phyloP scores from a whole-genome alignment of 1,140 invertebrate species.

The Zaprionus gabonicus region DNA sequence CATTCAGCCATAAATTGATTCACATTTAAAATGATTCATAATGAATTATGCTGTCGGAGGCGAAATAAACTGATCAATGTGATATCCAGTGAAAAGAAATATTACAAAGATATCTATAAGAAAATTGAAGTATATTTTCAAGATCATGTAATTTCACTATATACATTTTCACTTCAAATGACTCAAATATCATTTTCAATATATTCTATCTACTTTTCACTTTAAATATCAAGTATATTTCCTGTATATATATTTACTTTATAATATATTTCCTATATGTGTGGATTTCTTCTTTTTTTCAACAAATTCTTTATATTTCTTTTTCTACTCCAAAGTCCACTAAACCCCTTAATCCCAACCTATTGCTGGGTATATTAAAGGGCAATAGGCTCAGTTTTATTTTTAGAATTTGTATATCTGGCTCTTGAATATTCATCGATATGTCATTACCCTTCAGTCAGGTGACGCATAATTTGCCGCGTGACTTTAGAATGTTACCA shows the following conservation, averaged over 20 bases:
- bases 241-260: no score
- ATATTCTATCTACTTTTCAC: no score
- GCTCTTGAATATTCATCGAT: slow-evolving; percentile 1
- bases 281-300: no score
- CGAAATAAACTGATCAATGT: not conserved
- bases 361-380: not conserved
- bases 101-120: not conserved
- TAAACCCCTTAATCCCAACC: no score
- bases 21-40: slow-evolving; percentile 13
- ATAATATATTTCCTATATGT: no score
- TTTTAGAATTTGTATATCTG: not conserved
- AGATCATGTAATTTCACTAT: no score
- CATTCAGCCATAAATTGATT: slow-evolving; percentile 17
- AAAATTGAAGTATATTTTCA: no score
- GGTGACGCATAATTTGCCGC: not conserved
- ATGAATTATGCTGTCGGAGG: not conserved
- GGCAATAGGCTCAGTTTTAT: not conserved
- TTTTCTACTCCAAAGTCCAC: no score
- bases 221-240: no score
- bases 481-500: slow-evolving; percentile 8
- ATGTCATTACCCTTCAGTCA: not conserved
- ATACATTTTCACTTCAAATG: no score
- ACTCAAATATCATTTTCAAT: no score
- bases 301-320: no score
- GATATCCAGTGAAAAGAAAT: not conserved